Conservation (phyloP, 2,797 vertebrate genomes). For the Furcifer pardalis region DNA sequence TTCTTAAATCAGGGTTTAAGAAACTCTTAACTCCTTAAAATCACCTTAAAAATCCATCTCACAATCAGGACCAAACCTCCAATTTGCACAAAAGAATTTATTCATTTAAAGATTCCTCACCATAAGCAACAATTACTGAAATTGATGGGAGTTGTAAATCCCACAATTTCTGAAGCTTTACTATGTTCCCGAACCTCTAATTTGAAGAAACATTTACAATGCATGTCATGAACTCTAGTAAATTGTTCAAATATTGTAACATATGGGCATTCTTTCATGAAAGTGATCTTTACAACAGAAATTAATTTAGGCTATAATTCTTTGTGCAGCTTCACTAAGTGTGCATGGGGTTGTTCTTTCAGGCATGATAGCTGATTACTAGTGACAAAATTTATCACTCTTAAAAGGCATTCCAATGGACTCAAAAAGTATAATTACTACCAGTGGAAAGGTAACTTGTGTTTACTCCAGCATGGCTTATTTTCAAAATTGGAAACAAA, state of each 20-base stretch:
- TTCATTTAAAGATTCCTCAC: slow-evolving; percentile 43
- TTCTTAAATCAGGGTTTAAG: too few species aligned
- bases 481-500: background rate
- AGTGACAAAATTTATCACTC: background rate
- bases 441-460: background rate
- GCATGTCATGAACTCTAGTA: too few species aligned
- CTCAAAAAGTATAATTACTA: background rate
- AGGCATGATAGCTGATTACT: background rate
- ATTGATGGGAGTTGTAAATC: background rate
- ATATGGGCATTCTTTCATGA: background rate
- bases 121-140: too few species aligned
- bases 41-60: background rate
- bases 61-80: background rate
- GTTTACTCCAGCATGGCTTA: background rate
- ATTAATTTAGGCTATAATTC: background rate
- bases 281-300: background rate
- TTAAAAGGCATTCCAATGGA: background rate
- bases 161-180: too few species aligned
- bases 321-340: background rate
- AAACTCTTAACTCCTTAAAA: background rate
- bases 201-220: too few species aligned
- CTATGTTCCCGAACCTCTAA: too few species aligned
- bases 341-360: background rate
- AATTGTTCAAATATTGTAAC: background rate
- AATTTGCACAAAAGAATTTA: slow-evolving; percentile 20